Evolutionary conservation across 1,140 invertebrate species (phyloP), one percentile per base, ranked within the genome.

Genomic region (Drosophila paulistorum): DNA sequence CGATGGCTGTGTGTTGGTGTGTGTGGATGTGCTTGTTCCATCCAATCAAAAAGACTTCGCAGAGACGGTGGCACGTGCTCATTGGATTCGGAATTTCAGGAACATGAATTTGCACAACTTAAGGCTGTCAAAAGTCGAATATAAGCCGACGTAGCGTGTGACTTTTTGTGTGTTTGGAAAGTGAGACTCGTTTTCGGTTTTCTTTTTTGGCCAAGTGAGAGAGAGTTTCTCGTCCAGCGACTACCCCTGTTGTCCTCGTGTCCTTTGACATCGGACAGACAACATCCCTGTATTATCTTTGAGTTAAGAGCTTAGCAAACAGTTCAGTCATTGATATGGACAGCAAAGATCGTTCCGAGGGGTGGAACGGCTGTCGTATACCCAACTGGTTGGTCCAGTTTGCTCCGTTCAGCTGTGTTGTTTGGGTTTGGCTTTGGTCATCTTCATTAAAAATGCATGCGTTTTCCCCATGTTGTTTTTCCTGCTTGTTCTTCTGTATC

Each of bases 51-150:
- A 63, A 2, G 20, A 63, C 73, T 37, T 68, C 33, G 41, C 30
- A 42, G n/a, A n/a, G 33, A 64, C 65, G 35, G 41, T 26, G 74
- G 60, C 73, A 77, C 74, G 74, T 77, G 74, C 67, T 51, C 20
- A 64, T 71, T 71, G 61, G 77, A 71, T 62, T 11, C 48, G 39
- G 41, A 75, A 68, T 59, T 65, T 48, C 61, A 59, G 39, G 51
- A 61, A 59, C 79, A 82, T 74, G 76, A 76, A 82, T 71, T 82
- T 78, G 71, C 78, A 85, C 74, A 85, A 86, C 68, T 78, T 86
- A 37, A 51, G 61, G 64, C 79, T 87, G 83, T 87, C 83, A 87
- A 83, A 87, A 87, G 83, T 87, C 79, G 83, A 37, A 77, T 77
- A 66, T 86, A 86, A 86, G 79, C 83, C 79, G 79, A 87, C 83